Conservation (phyloP, 2,888 invertebrate species). For the Melanargia galathea region DNA sequence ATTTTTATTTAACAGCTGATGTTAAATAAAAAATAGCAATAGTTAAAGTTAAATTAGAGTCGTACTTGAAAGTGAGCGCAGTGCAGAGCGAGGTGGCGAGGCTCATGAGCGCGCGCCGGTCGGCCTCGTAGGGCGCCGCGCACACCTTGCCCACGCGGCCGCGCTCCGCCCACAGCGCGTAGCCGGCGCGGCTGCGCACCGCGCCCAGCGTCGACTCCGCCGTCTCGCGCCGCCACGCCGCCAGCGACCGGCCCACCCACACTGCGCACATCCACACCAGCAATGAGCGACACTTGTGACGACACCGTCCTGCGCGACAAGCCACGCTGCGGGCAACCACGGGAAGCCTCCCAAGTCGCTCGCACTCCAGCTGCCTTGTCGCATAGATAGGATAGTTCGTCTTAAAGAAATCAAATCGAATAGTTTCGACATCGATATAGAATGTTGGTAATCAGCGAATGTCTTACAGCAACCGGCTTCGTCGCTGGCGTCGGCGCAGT, state of each 20-base stretch:
- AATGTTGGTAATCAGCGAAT: not conserved
- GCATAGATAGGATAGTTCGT: no score
- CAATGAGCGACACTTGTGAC: no score
- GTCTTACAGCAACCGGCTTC: constrained; percentile 92
- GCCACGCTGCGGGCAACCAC: no score
- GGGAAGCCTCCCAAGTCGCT: no score
- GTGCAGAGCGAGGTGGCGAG: constrained; percentile 90
- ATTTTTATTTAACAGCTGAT: no score
- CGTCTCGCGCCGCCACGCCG: constrained; percentile 83
- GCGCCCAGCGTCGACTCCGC: constrained; percentile 86
- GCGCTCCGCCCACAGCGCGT: constrained; percentile 92
- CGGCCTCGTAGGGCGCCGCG: constrained; percentile 88
- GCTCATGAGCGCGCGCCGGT: constrained; percentile 84
- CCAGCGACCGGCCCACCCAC: constrained; percentile 87
- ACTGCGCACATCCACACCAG: constrained; percentile 79
- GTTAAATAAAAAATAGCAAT: no score
- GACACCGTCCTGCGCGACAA: no score
- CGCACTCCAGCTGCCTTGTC: no score
- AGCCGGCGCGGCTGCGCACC: constrained; percentile 88
- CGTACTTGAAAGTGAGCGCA: constrained; percentile 88
- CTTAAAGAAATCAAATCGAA: no score
- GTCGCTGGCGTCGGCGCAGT: constrained; percentile 94
- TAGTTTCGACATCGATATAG: no score
- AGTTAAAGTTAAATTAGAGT: not conserved
- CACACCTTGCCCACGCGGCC: constrained; percentile 91